Base-by-base conservation (phyloP, 2,113 vertebrate genomes). In the Laticauda colubrina region DNA sequence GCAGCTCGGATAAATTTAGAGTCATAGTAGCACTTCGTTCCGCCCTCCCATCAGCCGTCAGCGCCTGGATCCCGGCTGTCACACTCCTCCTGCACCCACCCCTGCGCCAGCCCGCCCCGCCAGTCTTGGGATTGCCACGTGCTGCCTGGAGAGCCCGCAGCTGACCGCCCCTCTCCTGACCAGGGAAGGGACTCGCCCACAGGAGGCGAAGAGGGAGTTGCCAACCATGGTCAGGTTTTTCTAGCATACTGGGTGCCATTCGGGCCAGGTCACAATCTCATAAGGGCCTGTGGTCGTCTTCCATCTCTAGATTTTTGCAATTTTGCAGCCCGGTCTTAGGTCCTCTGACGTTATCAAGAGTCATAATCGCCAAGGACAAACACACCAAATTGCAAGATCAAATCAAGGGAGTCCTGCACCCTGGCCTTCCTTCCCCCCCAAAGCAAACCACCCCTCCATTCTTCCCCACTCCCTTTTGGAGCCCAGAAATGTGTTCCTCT, bases 1-100 rank as follows among this genome's bases (percentile, higher is more conserved):
- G 92, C 59, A 15, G 26, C 85, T 93, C 26, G 29, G 39, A 29
- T 54, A 7, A 21, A 0, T 90, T 90, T 51, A 57, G 90, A 85
- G 51, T 75, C 91, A 9, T 3, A 89, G 61, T 59, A 93, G 88
- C 23, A 18, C 54, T 93, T 93, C 11, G 57, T 91, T 56, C 92
- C 34, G 24, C 56, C 55, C 34, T 21, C 51, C 89, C 54, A 81
- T 89, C 69, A 48, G 48, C 5, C 29, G 24, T 81, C 90, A 90
- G 48, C 6, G 24, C 75, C 56, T 61, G 34, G 48, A 89, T 43
- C 23, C 69, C 14, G 29, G 29, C 56, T 86, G 2, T 3, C 34
- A 24, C 88, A 29, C 88, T 26, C 34, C 2, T 23, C 34, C 2
- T 23, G 14, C 34, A 43, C 29, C 75, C 53, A 91, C 15, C 10